phyloP scores from a whole-genome alignment of 1,140 invertebrate genomes.

The Notospermus geniculatus region DNA sequence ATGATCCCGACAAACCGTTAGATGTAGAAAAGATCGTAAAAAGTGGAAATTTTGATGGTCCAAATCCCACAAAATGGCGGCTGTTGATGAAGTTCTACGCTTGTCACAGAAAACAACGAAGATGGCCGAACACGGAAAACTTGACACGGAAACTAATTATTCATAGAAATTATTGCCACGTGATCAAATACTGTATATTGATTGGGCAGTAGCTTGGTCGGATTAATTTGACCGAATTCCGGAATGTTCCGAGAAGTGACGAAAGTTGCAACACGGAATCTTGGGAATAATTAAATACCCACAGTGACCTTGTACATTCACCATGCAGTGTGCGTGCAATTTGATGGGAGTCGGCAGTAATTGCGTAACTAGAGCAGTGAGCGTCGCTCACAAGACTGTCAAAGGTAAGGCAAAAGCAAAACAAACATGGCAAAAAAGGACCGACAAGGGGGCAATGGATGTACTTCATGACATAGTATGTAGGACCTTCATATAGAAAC shows the following conservation, averaged over 20 bases:
- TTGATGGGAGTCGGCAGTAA: no score
- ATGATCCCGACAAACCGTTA: not conserved
- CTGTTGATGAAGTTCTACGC: conserved; percentile 90
- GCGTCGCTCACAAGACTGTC: not conserved
- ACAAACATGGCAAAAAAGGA: no score
- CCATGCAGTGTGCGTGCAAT: no score
- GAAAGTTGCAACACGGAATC: conserved; percentile 20
- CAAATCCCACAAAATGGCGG: conserved; percentile 82
- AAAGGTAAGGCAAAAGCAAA: no score
- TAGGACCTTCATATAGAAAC: no score
- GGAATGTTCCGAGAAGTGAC: conserved; percentile 22
- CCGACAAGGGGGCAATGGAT: no score
- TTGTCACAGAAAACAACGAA: conserved; percentile 69
- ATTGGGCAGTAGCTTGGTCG: conserved; percentile 25
- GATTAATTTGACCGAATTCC: conserved; percentile 20
- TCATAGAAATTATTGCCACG: conserved; percentile 33
- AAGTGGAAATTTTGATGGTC: conserved; percentile 69
- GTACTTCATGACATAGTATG: no score
- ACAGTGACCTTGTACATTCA: no score
- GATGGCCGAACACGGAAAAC: conserved; percentile 65
- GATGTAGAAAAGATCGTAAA: conserved; percentile 26
- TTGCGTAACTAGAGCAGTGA: not conserved
- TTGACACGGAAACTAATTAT: conserved; percentile 43
- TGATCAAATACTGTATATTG: conserved; percentile 24
- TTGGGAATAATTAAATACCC: conserved; percentile 18